Evolutionary conservation across 2,113 vertebrate species (phyloP).

Genomic region (Halcyon malimbica): DNA sequence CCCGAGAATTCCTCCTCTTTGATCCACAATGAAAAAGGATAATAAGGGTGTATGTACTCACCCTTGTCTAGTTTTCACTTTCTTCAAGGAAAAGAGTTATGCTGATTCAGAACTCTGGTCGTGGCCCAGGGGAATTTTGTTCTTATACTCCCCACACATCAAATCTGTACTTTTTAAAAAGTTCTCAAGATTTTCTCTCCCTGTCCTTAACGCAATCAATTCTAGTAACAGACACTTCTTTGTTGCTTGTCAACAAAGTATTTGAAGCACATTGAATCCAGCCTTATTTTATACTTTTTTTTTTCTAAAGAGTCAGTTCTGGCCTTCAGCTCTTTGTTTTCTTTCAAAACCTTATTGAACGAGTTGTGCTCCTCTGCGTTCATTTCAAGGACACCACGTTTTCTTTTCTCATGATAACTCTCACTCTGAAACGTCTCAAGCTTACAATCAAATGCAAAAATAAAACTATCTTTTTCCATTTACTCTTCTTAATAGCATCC

Average conservation of each 20-base stretch:
- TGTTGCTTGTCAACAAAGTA: constrained; percentile 29
- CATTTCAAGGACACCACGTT: constrained; percentile 26
- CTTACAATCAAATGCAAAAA: constrained; percentile 1
- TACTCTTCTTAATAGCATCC: background rate
- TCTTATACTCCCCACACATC: background rate
- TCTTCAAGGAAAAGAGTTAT: constrained; percentile 31
- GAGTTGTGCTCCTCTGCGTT: background rate
- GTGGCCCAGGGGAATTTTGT: background rate
- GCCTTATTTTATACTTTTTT: background rate
- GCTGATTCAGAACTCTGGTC: background rate
- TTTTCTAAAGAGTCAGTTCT: constrained; percentile 20
- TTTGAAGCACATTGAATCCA: constrained; percentile 30
- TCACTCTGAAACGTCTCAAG: background rate
- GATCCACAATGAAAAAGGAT: constrained; percentile 39
- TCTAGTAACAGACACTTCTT: background rate
- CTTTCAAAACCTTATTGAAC: constrained; percentile 42
- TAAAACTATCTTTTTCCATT: background rate
- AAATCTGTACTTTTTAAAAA: background rate
- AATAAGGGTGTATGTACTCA: background rate
- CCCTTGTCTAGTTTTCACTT: constrained; percentile 27
- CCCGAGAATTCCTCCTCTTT: constrained; percentile 36
- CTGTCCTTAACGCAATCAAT: background rate
- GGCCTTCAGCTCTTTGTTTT: constrained; percentile 60
- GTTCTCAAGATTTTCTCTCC: constrained; percentile 7
- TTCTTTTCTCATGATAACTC: constrained; percentile 29